Evolutionary conservation across 2,888 invertebrate genomes (phyloP).

Genomic region (Orchestes rusci): DNA sequence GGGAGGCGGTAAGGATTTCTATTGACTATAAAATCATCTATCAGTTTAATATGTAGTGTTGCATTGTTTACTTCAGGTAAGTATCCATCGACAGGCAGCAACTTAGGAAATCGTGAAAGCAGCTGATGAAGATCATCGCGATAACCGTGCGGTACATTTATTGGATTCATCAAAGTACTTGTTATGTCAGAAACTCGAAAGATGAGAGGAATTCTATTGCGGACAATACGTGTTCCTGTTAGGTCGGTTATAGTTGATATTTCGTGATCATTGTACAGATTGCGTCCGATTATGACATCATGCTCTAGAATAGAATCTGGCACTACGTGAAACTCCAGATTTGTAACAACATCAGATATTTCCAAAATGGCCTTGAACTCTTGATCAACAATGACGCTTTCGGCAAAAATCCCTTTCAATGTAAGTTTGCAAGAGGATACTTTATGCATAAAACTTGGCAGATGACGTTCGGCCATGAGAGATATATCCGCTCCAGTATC

Average conservation of each 20-base stretch:
- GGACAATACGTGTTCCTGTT: conserved; percentile 5
- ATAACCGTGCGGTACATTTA: conserved; percentile 1
- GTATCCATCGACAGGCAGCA: background rate
- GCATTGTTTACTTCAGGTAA: conserved; percentile 17
- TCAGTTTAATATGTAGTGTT: conserved; percentile 11
- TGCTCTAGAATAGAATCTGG: conserved; percentile 5
- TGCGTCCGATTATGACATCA: conserved; percentile 6
- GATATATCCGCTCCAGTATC: conserved; percentile 10
- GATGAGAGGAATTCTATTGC: conserved; percentile 6
- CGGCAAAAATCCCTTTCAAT: conserved; percentile 3
- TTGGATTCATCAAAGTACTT: background rate
- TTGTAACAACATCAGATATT: conserved; percentile 7
- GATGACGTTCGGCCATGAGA: conserved; percentile 7
- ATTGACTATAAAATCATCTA: conserved; percentile 17
- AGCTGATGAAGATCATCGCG: background rate
- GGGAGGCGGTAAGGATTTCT: conserved; percentile 18
- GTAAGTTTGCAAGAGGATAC: conserved; percentile 1
- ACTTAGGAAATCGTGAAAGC: background rate
- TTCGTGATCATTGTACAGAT: conserved; percentile 9
- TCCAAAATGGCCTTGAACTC: conserved; percentile 6
- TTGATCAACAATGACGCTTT: background rate
- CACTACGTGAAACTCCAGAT: conserved; percentile 9
- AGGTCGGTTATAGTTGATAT: conserved; percentile 4
- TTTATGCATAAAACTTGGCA: conserved; percentile 4
- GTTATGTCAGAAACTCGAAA: conserved; percentile 5